Percentiles rank a stretch among this genome's conserved stretches.
Evolutionary conservation across 2,113 vertebrate genomes (phyloP).

Genomic region (Ovis aries): DNA sequence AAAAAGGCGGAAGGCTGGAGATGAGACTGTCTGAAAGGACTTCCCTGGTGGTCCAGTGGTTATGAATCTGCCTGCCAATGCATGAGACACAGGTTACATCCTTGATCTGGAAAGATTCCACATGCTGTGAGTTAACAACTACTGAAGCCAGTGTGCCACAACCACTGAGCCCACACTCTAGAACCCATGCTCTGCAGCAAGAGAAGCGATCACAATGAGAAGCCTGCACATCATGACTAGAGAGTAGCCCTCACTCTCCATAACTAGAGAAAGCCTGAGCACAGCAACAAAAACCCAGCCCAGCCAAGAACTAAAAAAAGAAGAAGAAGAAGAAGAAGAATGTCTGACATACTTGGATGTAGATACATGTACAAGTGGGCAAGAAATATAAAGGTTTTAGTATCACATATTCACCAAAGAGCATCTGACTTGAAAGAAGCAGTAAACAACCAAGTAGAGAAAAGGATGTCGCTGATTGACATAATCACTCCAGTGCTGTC

Average conservation of each 20-base stretch:
- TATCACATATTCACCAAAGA: background rate
- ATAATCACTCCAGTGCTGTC: background rate
- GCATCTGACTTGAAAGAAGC: background rate
- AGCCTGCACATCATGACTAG: background rate
- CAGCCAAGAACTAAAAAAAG: background rate
- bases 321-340: background rate
- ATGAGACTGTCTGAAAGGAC: background rate
- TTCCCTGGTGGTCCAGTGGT: background rate
- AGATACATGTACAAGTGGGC: background rate
- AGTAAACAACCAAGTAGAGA: background rate
- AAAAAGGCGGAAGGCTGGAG: background rate
- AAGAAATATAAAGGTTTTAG: background rate
- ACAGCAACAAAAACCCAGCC: background rate
- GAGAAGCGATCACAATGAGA: background rate
- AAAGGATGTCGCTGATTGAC: background rate
- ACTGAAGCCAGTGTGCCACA: background rate
- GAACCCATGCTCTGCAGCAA: background rate
- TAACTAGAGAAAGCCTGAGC: background rate
- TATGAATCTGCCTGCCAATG: background rate
- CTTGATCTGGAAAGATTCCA: background rate
- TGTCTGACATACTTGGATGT: background rate
- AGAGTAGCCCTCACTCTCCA: background rate
- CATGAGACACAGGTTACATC: background rate
- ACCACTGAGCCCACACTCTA: background rate
- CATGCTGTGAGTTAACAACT: background rate